Conservation (phyloP, 1,140 invertebrate species). For the Stegodyphus mimosarum region DNA sequence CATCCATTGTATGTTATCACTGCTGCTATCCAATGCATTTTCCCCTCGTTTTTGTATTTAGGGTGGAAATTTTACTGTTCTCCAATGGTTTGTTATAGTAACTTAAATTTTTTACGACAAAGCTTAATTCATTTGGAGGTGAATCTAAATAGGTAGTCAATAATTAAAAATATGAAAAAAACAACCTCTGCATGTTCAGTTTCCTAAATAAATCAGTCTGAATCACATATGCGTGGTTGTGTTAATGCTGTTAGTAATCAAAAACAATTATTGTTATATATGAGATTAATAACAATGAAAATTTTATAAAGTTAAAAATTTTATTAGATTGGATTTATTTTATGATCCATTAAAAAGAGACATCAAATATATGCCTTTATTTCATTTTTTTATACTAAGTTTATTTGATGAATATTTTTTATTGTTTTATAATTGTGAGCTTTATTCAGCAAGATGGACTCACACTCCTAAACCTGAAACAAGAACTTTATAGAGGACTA, state of each 20-base stretch:
- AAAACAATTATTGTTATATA: neutral
- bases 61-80: no score
- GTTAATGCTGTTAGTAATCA: neutral
- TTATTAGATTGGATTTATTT: neutral
- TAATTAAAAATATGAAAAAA: neutral
- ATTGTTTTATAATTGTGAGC: neutral
- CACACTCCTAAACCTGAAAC: neutral
- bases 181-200: neutral
- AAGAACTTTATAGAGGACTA: conserved; percentile 15
- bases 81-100: no score
- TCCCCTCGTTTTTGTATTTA: no score
- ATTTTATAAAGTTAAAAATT: neutral
- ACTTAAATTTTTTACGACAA: no score
- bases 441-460: conserved; percentile 33
- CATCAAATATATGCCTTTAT: neutral
- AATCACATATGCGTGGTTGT: neutral
- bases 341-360: neutral
- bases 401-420: neutral
- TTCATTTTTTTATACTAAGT: neutral
- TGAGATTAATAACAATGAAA: neutral
- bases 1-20: no score
- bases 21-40: no score
- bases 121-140: no score
- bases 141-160: no score
- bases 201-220: neutral